Conservation (phyloP, 2,888 invertebrate genomes). For the Cephus spinipes region DNA sequence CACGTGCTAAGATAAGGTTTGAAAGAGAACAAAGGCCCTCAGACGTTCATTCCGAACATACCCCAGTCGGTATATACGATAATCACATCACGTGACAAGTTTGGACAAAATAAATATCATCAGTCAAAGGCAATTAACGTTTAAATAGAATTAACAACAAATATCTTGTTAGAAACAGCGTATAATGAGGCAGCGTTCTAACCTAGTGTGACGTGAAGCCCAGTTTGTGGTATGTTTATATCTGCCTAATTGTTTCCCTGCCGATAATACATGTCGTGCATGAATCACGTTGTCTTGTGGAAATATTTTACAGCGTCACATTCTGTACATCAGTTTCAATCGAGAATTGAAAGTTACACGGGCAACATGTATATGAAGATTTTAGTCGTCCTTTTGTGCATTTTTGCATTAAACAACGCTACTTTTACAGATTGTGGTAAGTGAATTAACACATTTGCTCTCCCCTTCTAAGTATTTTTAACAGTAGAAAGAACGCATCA, state of each 20-base stretch:
- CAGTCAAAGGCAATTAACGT: background rate
- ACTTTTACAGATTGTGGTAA: conserved; percentile 40
- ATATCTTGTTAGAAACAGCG: background rate
- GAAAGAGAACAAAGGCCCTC: too few relatives aligned
- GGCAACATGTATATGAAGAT: conserved; percentile 39
- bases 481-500: background rate
- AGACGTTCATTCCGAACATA: too few relatives aligned
- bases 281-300: background rate
- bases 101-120: background rate
- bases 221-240: background rate
- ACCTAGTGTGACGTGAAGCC: background rate
- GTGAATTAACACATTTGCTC: conserved; percentile 11
- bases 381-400: conserved; percentile 30
- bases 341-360: conserved; percentile 18
- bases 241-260: background rate
- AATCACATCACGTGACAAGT: background rate
- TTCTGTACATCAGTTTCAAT: background rate
- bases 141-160: background rate
- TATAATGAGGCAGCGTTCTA: background rate
- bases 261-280: background rate
- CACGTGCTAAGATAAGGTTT: too few relatives aligned
- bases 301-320: background rate
- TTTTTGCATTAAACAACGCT: conserved; percentile 22
- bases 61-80: background rate
- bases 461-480: background rate